Percentiles rank a stretch among this genome's conserved stretches.
phyloP scores from a whole-genome alignment of 64 coral and sea anemone genomes.

The Platygyra sinensis region DNA sequence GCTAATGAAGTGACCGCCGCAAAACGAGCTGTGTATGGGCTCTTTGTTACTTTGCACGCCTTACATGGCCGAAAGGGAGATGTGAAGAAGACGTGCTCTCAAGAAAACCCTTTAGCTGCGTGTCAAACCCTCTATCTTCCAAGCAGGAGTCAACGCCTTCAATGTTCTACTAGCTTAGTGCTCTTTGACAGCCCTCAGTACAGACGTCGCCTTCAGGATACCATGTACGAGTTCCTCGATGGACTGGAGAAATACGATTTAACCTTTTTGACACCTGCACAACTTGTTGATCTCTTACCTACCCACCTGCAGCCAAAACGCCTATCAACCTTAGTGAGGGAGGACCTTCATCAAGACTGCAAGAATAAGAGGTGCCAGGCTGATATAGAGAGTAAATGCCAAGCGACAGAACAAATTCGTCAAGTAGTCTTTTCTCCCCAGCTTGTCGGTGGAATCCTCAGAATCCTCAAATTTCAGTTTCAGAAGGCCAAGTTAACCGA shows the following conservation, averaged over 20 bases:
- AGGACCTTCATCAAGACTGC: conserved; percentile 67
- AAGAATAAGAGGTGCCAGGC: conserved; percentile 44
- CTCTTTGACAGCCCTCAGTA: conserved; percentile 47
- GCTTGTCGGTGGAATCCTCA: conserved; percentile 62
- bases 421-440: conserved; percentile 52
- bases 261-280: not conserved
- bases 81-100: not conserved
- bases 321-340: conserved; percentile 44
- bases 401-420: not conserved
- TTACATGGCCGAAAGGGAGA: not conserved
- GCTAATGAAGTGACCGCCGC: conserved; percentile 59
- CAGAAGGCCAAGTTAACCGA: conserved; percentile 34
- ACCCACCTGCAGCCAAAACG: conserved; percentile 51
- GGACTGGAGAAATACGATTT: conserved; percentile 1
- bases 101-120: conserved; percentile 1
- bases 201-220: not conserved
- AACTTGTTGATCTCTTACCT: conserved; percentile 56
- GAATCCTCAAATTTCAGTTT: conserved; percentile 69
- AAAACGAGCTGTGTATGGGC: conserved; percentile 63
- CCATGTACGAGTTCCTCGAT: conserved; percentile 18
- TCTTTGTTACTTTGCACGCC: conserved; percentile 58
- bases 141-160: conserved; percentile 32
- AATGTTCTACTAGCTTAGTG: conserved; percentile 59
- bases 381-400: conserved; percentile 43
- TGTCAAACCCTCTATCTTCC: conserved; percentile 63